Conservation (phyloP, 2,113 vertebrate species). For the Callipepla squamata region DNA sequence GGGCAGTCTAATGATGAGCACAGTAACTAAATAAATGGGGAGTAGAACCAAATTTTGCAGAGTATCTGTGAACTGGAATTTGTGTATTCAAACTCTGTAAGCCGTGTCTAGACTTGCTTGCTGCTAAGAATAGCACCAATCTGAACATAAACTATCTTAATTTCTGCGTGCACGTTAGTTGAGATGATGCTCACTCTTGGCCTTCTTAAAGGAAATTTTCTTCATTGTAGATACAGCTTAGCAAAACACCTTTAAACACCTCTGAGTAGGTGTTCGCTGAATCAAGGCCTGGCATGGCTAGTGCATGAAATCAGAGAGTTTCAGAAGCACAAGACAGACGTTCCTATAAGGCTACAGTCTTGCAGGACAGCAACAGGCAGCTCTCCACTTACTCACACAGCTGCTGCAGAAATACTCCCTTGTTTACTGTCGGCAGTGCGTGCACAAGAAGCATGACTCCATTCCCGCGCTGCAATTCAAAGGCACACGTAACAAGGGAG, state of each 20-base stretch:
- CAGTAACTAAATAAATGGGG: neutral
- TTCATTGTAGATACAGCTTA: neutral
- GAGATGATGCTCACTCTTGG: neutral
- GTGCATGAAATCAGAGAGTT: neutral
- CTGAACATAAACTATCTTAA: constrained; percentile 12
- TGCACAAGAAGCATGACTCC: neutral
- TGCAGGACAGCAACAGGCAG: constrained; percentile 29
- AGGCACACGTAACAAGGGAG: neutral
- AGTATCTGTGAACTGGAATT: constrained; percentile 47
- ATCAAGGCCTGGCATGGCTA: neutral
- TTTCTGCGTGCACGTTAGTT: neutral
- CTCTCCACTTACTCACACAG: constrained; percentile 41
- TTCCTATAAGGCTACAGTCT: neutral
- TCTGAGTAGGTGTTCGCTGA: accelerated
- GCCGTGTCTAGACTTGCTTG: neutral
- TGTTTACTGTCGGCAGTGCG: neutral
- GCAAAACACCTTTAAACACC: neutral
- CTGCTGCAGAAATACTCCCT: constrained; percentile 42
- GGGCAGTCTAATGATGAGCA: neutral
- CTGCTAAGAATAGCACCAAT: constrained; percentile 1
- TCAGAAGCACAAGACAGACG: accelerated
- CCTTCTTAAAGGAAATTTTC: neutral
- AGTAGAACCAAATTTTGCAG: constrained; percentile 10
- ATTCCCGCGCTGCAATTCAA: neutral
- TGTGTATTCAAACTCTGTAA: constrained; percentile 34